Evolutionary conservation across 2,888 invertebrate species (phyloP).

Genomic region (Ochropleura leucogaster): DNA sequence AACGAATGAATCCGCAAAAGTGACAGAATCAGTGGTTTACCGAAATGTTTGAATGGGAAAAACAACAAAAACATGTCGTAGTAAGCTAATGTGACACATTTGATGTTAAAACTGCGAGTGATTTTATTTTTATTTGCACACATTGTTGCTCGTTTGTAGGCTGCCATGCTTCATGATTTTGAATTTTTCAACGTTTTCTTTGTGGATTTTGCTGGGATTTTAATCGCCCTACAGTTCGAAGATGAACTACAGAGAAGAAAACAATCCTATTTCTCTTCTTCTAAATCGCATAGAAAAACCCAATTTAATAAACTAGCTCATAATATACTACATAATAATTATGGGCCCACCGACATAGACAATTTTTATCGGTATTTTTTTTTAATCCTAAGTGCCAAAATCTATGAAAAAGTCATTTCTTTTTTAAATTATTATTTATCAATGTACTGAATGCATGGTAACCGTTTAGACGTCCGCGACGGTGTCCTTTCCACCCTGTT

Average conservation of each 20-base stretch:
- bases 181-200: not conserved
- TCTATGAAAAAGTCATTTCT: too few species aligned
- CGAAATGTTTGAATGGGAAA: slow-evolving; percentile 32
- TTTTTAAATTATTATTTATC: too few species aligned
- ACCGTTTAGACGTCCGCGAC: too few species aligned
- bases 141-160: slow-evolving; percentile 13
- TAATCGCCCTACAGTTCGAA: not conserved
- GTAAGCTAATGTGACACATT: slow-evolving; percentile 30
- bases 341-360: too few species aligned
- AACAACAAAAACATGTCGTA: slow-evolving; percentile 24
- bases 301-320: not conserved
- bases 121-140: slow-evolving; percentile 22
- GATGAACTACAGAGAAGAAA: too few species aligned
- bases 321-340: too few species aligned
- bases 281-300: not conserved
- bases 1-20: slow-evolving; percentile 42
- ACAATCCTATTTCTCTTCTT: not conserved
- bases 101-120: slow-evolving; percentile 19
- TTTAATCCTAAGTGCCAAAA: too few species aligned
- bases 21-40: slow-evolving; percentile 12
- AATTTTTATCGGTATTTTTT: too few species aligned
- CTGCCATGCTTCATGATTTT: slow-evolving; percentile 24
- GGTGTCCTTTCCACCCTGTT: too few species aligned
- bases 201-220: not conserved
- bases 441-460: too few species aligned